Evolutionary conservation across 2,888 invertebrate genomes (phyloP), one percentile per base, ranked within the genome.

Genomic region (Latrodectus elegans): DNA sequence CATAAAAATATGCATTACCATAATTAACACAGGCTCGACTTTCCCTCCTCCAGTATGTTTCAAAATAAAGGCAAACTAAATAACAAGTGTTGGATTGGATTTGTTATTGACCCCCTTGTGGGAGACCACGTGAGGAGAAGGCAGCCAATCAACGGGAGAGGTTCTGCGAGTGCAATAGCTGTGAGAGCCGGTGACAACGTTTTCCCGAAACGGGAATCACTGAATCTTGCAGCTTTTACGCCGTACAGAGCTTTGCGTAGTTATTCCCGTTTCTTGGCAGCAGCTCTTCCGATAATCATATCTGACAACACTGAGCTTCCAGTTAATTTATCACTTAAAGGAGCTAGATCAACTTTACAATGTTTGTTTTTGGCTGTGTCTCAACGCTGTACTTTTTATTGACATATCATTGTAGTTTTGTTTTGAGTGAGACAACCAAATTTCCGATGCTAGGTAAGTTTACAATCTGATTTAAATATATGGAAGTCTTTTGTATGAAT

Each of bases 81-180:
- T 51, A 52, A 51, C 67, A 15, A 17, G 26, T 38, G 73, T 38
- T 15, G 22, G 14, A 52, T 64, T 81, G 72, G 73, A 81, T 81
- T 81, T 82, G 75, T 82, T 75, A 53, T 75, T 68, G 82, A 82
- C 75, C 82, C 82, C 82, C 49, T 75, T 70, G 55, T 14, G 15
- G n/a, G 49, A 17, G 38, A 38, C 70, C 82, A 82, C 70, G 82
- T 82, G 82, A 82, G 38, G 10, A 51, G 26, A 38, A 53, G 26
- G 8, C 74, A 60, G 49, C 82, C 82, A 82, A 82, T 75, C n/a
- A 38, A 55, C 65, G 55, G n/a, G 8, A 68, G 60, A 17, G 17
- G 68, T 49, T 82, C 67, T 60, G 38, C 67, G 26, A 79, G 65
- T 65, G 67, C 73, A 73, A 72, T 52, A 75, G 75, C 55, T 65